Conservation (phyloP, 2,888 invertebrate genomes). For the Cerastoderma edule region DNA sequence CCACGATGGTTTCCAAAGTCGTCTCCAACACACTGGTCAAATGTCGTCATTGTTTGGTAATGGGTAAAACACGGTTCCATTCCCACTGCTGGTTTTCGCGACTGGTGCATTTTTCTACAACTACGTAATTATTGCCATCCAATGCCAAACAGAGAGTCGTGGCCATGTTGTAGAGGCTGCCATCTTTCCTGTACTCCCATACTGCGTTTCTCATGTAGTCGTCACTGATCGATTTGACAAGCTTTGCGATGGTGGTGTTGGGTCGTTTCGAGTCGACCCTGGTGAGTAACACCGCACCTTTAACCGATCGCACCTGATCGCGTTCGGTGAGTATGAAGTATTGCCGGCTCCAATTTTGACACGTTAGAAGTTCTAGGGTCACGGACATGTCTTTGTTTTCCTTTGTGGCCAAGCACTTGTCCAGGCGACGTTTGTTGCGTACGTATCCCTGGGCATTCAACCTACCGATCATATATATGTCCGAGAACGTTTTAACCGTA, state of each 20-base stretch:
- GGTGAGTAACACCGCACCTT: constrained; percentile 17
- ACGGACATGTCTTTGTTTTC: constrained; percentile 4
- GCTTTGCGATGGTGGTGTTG: background rate
- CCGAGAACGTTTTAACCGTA: constrained; percentile 32
- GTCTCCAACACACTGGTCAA: too few species aligned
- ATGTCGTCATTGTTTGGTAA: too few species aligned
- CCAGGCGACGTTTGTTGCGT: constrained; percentile 14
- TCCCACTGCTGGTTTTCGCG: background rate
- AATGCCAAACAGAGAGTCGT: constrained; percentile 5
- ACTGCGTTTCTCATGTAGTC: constrained; percentile 1
- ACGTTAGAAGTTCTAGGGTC: background rate
- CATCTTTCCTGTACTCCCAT: constrained; percentile 4
- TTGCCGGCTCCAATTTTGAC: constrained; percentile 19
- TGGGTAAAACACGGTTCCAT: too few species aligned
- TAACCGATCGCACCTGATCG: constrained; percentile 32
- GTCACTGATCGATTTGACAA: background rate
- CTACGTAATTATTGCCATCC: background rate
- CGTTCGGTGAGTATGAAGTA: constrained; percentile 37
- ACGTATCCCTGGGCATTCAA: constrained; percentile 29
- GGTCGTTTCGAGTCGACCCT: background rate
- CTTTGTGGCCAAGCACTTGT: constrained; percentile 23
- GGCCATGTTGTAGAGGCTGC: background rate
- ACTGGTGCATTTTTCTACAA: background rate
- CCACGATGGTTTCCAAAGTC: too few species aligned
- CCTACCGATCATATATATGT: constrained; percentile 33